phyloP scores from a whole-genome alignment of 2,888 invertebrate genomes.

The Erannis defoliaria region DNA sequence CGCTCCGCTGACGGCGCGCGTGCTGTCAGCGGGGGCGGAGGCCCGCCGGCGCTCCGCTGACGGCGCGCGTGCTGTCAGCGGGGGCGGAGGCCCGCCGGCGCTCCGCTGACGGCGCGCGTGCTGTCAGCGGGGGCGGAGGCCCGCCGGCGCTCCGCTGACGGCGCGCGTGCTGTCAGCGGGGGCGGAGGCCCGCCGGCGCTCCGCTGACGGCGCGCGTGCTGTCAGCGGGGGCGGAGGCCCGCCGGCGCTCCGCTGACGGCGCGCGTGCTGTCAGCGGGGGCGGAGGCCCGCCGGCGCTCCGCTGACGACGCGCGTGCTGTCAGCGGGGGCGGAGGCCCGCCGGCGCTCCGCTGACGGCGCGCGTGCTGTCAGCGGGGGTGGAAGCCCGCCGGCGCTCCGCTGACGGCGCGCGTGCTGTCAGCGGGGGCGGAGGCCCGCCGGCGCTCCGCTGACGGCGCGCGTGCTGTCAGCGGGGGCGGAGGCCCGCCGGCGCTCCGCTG shows the following conservation, averaged over 20 bases:
- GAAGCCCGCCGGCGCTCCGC: too few relatives aligned
- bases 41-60: constrained; percentile 99
- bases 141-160: not conserved
- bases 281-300: not conserved
- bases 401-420: constrained; percentile 14
- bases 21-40: constrained; percentile 93
- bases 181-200: constrained; percentile 99
- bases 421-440: not conserved
- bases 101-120: too few relatives aligned
- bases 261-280: constrained; percentile 11
- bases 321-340: constrained; percentile 98
- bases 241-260: too few relatives aligned
- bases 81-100: too few relatives aligned
- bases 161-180: constrained; percentile 84
- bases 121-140: constrained; percentile 2
- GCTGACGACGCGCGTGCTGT: constrained; percentile 19
- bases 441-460: not conserved
- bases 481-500: constrained; percentile 99
- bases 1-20: not conserved
- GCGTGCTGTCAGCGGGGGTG: constrained; percentile 97
- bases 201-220: constrained; percentile 99
- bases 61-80: constrained; percentile 97
- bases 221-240: constrained; percentile 97
- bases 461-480: constrained; percentile 92
- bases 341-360: constrained; percentile 99